These are phyloP conservation scores for Mesoligia furuncula DNA, from an alignment of 2,888 invertebrate genomes.

Conservation along the genomic window DNA sequence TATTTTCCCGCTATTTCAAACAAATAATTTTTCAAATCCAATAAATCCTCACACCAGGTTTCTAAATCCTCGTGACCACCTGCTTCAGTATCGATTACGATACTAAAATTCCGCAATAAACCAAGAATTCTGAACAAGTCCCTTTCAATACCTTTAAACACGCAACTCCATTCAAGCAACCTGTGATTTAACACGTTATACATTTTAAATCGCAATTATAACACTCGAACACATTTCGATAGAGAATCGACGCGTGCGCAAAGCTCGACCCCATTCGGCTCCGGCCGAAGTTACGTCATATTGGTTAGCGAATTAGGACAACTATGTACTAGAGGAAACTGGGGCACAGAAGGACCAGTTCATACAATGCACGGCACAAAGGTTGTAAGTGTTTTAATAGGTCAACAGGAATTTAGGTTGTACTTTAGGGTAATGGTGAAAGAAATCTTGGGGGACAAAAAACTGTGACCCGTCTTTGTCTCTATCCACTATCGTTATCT, in stretches of 20 bases:
- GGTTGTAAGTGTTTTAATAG: slow-evolving; percentile 1
- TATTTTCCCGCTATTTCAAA: too few relatives aligned
- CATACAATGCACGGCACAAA: slow-evolving; percentile 13
- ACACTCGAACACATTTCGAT: slow-evolving; percentile 62
- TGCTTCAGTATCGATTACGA: slow-evolving; percentile 26
- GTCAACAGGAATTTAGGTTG: too few relatives aligned
- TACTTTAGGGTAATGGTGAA: background rate
- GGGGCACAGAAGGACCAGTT: slow-evolving; percentile 56
- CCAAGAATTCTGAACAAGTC: slow-evolving; percentile 49
- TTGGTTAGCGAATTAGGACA: slow-evolving; percentile 70
- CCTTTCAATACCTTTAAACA: slow-evolving; percentile 48
- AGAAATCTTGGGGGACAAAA: background rate
- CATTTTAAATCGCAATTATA: slow-evolving; percentile 61
- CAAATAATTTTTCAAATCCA: background rate
- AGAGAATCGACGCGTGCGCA: slow-evolving; percentile 64
- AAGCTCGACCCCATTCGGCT: slow-evolving; percentile 68
- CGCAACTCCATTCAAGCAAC: slow-evolving; percentile 52
- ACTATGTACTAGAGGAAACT: slow-evolving; percentile 49
- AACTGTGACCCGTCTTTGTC: background rate
- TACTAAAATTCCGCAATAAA: slow-evolving; percentile 42
- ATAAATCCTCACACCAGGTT: slow-evolving; percentile 3
- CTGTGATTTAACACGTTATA: slow-evolving; percentile 57
- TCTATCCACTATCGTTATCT: background rate
- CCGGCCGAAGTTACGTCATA: slow-evolving; percentile 68
- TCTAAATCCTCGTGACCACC: slow-evolving; percentile 35